These are phyloP conservation scores for Mizuhopecten yessoensis DNA, from an alignment of 1,140 invertebrate genomes.

Conservation along the genomic window DNA sequence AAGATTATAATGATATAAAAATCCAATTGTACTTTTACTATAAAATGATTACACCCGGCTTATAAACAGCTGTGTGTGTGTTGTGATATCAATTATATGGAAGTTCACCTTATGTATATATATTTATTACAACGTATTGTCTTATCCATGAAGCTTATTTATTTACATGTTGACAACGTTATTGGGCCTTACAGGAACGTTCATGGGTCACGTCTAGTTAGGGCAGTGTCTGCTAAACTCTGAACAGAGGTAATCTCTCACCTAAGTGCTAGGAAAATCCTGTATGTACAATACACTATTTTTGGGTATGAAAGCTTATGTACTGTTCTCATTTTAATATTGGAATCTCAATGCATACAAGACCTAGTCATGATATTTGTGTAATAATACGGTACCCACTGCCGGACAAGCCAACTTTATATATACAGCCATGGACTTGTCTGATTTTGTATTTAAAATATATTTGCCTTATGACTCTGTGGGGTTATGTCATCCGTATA, in stretches of 20 bases:
- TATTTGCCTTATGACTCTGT: conserved; percentile 4
- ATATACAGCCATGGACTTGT: not conserved
- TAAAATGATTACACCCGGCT: not conserved
- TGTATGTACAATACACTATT: not conserved
- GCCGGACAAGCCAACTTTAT: not conserved
- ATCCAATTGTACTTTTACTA: not conserved
- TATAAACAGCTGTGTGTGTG: not conserved
- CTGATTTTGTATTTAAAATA: conserved; percentile 8
- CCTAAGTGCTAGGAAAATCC: not conserved
- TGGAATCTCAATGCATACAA: conserved; percentile 15
- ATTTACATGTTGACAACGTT: not conserved
- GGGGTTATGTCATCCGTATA: not conserved
- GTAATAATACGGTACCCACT: not conserved
- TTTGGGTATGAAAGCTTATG: conserved; percentile 36
- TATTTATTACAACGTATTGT: not conserved
- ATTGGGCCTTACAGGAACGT: not conserved
- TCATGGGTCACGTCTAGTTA: not conserved
- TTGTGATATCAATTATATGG: not conserved
- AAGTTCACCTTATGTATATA: not conserved
- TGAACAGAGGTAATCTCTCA: too few species aligned
- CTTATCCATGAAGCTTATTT: not conserved
- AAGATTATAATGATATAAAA: not conserved
- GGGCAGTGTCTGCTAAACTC: too few species aligned
- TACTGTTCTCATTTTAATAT: conserved; percentile 10
- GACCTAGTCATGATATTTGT: conserved; percentile 22